Percentiles rank a stretch among this genome's conserved stretches.
Conservation (phyloP, 1,140 invertebrate genomes). For the Drosophila ambigua region DNA sequence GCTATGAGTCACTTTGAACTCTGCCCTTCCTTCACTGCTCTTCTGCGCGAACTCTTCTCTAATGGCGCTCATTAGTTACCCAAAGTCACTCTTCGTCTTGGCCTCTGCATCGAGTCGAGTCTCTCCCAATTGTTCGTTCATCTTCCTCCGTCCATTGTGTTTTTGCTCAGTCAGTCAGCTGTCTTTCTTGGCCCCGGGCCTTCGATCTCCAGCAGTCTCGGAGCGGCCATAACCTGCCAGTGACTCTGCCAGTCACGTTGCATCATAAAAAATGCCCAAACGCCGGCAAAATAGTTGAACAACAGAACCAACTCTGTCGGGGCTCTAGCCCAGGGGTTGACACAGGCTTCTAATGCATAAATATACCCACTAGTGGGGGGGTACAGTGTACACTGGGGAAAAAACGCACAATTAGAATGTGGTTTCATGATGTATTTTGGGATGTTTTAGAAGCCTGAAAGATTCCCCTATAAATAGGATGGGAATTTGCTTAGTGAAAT, state of each 20-base stretch:
- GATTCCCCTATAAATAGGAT: too few species aligned
- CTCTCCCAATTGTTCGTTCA: constrained; percentile 1
- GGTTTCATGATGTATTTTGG: too few species aligned
- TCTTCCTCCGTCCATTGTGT: too few species aligned
- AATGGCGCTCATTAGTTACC: constrained; percentile 59
- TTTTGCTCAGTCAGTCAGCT: constrained; percentile 12
- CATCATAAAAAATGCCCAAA: constrained; percentile 58
- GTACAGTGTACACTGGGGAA: background rate
- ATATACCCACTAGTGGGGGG: too few species aligned
- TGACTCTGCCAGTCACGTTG: constrained; percentile 49
- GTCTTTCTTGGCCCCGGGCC: too few species aligned
- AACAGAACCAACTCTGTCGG: background rate
- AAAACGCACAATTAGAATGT: background rate
- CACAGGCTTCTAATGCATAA: constrained; percentile 33
- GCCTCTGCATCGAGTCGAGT: background rate
- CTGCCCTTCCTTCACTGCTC: background rate
- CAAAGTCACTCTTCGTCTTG: constrained; percentile 29
- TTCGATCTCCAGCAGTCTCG: too few species aligned
- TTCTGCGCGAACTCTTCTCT: constrained; percentile 15
- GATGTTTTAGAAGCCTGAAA: too few species aligned
- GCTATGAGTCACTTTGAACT: constrained; percentile 53
- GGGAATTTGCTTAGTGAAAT: too few species aligned
- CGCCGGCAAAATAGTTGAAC: constrained; percentile 19
- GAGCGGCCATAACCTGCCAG: background rate
- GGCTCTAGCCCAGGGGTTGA: constrained; percentile 3